Conservation (phyloP, 2,888 invertebrate genomes). For the Labia minor region DNA sequence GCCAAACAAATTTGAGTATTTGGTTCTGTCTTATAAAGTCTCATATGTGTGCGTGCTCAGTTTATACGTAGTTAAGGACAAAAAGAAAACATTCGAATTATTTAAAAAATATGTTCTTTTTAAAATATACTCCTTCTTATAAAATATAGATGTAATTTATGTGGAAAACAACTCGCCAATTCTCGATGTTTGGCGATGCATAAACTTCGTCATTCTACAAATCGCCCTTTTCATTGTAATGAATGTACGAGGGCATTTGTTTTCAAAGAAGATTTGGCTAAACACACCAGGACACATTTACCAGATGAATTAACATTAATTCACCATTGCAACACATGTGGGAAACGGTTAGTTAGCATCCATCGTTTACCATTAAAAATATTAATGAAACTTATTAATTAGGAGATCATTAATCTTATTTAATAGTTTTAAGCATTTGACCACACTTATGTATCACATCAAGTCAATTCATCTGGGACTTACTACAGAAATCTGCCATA, state of each 20-base stretch:
- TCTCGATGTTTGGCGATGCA: neutral
- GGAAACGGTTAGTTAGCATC: neutral
- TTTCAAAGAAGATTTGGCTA: neutral
- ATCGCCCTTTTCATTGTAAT: neutral
- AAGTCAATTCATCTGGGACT: neutral
- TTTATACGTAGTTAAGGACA: neutral
- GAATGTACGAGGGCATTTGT: neutral
- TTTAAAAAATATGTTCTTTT: neutral
- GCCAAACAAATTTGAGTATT: neutral
- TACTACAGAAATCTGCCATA: neutral
- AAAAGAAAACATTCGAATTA: neutral
- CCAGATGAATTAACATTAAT: neutral
- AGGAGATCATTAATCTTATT: neutral
- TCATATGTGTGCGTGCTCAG: constrained; percentile 7
- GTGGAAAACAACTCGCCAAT: neutral
- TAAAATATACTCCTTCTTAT: no score
- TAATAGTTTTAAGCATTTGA: neutral
- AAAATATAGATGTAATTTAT: neutral
- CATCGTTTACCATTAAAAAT: no score
- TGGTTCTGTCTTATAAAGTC: neutral
- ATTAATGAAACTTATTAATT: no score
- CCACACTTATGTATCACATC: neutral
- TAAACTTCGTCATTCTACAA: neutral
- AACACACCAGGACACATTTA: neutral
- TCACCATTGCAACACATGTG: neutral